Evolutionary conservation across 2,797 vertebrate genomes (phyloP).

Genomic region (Prionace glauca): DNA sequence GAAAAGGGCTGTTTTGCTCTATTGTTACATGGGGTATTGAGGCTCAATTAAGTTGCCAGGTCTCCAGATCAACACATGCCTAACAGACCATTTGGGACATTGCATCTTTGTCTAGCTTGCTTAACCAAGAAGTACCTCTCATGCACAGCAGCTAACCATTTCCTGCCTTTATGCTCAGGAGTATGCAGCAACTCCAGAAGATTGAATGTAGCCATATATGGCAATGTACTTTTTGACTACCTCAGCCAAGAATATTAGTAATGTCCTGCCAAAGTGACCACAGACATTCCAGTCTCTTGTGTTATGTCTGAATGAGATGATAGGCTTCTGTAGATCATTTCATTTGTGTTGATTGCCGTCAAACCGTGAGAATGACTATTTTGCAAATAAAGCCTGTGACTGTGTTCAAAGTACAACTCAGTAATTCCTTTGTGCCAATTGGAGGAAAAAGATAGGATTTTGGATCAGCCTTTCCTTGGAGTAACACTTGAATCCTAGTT

Average conservation of each 20-base stretch:
- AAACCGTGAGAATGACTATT: neutral
- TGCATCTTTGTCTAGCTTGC: neutral
- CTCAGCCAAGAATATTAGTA: slow-evolving; percentile 35
- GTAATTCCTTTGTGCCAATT: neutral
- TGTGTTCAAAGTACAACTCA: neutral
- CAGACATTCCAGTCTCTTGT: slow-evolving; percentile 37
- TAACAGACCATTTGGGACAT: neutral
- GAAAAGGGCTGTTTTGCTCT: neutral
- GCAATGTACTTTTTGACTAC: slow-evolving; percentile 30
- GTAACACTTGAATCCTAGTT: neutral
- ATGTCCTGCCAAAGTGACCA: slow-evolving; percentile 25
- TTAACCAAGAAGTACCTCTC: neutral
- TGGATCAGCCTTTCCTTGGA: no score
- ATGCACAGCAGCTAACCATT: slow-evolving; percentile 24
- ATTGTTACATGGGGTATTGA: neutral
- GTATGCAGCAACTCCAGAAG: neutral
- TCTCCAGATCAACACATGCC: neutral
- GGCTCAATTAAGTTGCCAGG: neutral
- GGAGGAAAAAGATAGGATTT: neutral
- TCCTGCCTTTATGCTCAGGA: slow-evolving; percentile 21
- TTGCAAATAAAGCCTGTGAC: neutral
- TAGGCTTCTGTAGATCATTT: neutral
- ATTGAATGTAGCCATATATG: slow-evolving; percentile 23
- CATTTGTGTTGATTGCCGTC: neutral
- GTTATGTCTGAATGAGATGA: slow-evolving; percentile 34